phyloP scores from a whole-genome alignment of 2,113 vertebrate genomes.

The Tautogolabrus adspersus region DNA sequence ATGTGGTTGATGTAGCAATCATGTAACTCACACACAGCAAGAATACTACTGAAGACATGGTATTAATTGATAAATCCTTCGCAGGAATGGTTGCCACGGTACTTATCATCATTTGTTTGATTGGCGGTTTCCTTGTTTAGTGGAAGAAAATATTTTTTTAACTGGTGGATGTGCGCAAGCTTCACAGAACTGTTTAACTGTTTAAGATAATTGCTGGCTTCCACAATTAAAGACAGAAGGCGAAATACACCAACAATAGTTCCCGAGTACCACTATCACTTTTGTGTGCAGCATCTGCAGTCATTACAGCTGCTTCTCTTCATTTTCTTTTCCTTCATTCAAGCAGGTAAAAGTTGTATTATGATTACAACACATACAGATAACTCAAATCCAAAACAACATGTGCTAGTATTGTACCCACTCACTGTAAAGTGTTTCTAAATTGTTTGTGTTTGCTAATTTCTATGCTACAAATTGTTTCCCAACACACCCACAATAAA shows the following conservation, averaged over 20 bases:
- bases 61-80: slow-evolving; percentile 41
- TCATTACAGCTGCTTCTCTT: background rate
- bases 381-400: no score
- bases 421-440: no score
- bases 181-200: no score
- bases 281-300: background rate
- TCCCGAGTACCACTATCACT: no score
- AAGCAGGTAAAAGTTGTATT: background rate
- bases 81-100: slow-evolving; percentile 3
- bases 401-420: no score
- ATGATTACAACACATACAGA: background rate
- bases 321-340: background rate
- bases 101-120: slow-evolving; percentile 48
- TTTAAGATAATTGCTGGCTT: background rate
- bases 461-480: no score
- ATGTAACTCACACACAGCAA: slow-evolving; percentile 28
- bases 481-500: no score
- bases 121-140: background rate
- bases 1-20: slow-evolving; percentile 8
- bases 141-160: background rate
- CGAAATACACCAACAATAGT: no score
- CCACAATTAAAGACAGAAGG: background rate
- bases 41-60: slow-evolving; percentile 33
- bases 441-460: no score
- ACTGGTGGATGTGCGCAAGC: no score